Conservation (phyloP, 2,888 invertebrate genomes). For the Herminia tarsipennalis region DNA sequence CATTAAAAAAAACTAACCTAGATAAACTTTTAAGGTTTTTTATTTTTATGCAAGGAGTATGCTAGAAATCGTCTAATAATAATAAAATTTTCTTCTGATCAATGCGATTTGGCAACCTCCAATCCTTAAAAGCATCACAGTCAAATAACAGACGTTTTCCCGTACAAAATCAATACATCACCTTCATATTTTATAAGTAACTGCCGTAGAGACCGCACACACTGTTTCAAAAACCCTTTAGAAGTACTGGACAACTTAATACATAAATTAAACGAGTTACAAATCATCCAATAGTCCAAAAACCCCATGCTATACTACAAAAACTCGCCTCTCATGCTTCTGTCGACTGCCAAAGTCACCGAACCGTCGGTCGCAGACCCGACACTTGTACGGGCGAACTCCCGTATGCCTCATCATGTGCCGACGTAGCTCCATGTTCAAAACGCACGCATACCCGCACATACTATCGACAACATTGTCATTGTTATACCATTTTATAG, state of each 20-base stretch:
- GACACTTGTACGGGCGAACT: slow-evolving; percentile 77
- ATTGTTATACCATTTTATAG: background rate
- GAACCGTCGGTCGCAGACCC: slow-evolving; percentile 76
- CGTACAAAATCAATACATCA: slow-evolving; percentile 1
- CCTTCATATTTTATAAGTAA: slow-evolving; percentile 1
- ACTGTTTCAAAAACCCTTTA: slow-evolving; percentile 1
- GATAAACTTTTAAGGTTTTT: too few species aligned
- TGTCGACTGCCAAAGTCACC: slow-evolving; percentile 79
- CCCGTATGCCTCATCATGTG: slow-evolving; percentile 82
- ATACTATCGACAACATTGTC: slow-evolving; percentile 48
- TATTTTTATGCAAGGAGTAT: too few species aligned
- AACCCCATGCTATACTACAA: background rate
- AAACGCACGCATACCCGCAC: slow-evolving; percentile 74
- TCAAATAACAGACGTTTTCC: background rate
- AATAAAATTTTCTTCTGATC: too few species aligned
- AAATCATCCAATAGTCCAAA: background rate
- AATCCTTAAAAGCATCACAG: background rate
- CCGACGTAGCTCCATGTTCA: slow-evolving; percentile 73
- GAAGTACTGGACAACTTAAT: background rate
- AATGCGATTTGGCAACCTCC: too few species aligned
- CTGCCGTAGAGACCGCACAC: slow-evolving; percentile 4
- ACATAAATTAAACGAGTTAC: too few species aligned
- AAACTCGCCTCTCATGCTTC: slow-evolving; percentile 78
- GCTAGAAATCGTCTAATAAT: too few species aligned
- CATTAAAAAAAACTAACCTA: too few species aligned